Evolutionary conservation across 1,140 invertebrate genomes (phyloP).

Genomic region (Ruditapes philippinarum): DNA sequence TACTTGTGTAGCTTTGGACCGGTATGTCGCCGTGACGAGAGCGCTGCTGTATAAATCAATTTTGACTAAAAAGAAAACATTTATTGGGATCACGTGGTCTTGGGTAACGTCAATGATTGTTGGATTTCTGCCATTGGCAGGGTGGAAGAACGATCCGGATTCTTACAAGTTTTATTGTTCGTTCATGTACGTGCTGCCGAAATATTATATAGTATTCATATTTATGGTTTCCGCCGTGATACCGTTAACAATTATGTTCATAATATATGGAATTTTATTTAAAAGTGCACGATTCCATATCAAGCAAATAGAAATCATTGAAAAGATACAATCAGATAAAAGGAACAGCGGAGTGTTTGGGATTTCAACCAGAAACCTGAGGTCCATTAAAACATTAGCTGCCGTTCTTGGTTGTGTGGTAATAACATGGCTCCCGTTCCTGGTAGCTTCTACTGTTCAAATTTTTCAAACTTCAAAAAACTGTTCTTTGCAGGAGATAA

Average conservation of each 20-base stretch:
- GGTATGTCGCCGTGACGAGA: slow-evolving; percentile 75
- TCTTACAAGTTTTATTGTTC: slow-evolving; percentile 74
- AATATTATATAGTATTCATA: slow-evolving; percentile 70
- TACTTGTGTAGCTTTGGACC: slow-evolving; percentile 75
- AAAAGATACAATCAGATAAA: slow-evolving; percentile 66
- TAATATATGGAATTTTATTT: slow-evolving; percentile 71
- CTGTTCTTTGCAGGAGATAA: slow-evolving; percentile 74
- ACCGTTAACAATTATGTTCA: slow-evolving; percentile 72
- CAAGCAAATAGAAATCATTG: slow-evolving; percentile 74
- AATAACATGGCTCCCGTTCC: slow-evolving; percentile 76
- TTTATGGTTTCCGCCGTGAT: slow-evolving; percentile 68
- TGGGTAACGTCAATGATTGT: slow-evolving; percentile 68
- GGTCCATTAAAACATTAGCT: slow-evolving; percentile 74
- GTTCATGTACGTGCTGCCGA: slow-evolving; percentile 73
- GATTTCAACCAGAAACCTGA: slow-evolving; percentile 68
- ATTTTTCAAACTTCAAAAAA: slow-evolving; percentile 50
- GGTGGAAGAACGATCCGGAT: slow-evolving; percentile 71
- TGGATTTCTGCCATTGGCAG: slow-evolving; percentile 75
- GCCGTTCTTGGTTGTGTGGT: slow-evolving; percentile 74
- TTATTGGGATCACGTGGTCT: slow-evolving; percentile 50
- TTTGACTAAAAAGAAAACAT: slow-evolving; percentile 65
- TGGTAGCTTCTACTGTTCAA: slow-evolving; percentile 70
- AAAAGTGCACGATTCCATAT: slow-evolving; percentile 75
- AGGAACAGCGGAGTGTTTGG: slow-evolving; percentile 64
- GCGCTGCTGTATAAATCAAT: slow-evolving; percentile 70